phyloP scores from a whole-genome alignment of 1,140 invertebrate genomes.

The Luehdorfia chinensis region DNA sequence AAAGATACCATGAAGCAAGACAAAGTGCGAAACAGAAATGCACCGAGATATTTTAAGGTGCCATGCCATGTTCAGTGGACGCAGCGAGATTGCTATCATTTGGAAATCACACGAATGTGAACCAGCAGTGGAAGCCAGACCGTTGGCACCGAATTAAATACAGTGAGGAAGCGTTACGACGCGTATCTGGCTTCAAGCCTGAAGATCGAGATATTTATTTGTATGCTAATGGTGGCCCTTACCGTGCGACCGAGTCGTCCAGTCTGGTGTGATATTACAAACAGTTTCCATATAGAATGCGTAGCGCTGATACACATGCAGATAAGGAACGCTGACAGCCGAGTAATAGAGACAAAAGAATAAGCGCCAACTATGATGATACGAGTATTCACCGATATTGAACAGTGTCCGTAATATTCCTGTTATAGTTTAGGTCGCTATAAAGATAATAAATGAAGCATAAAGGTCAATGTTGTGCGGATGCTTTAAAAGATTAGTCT shows the following conservation, averaged over 20 bases:
- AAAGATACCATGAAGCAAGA: constrained; percentile 13
- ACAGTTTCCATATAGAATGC: constrained; percentile 62
- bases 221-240: constrained; percentile 69
- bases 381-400: constrained; percentile 2
- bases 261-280: constrained; percentile 70
- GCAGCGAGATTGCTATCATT: constrained; percentile 59
- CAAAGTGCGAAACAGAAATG: constrained; percentile 36
- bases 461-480: constrained; percentile 41
- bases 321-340: no score
- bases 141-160: constrained; percentile 63
- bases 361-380: constrained; percentile 35
- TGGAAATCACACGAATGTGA: constrained; percentile 60
- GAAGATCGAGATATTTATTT: constrained; percentile 66
- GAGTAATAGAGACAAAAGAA: no score
- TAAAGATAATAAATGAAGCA: constrained; percentile 9
- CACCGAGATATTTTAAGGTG: constrained; percentile 33
- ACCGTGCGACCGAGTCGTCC: constrained; percentile 48
- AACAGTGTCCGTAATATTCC: background rate
- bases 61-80: constrained; percentile 33
- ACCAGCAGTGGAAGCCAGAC: constrained; percentile 44
- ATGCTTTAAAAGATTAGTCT: constrained; percentile 7
- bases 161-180: constrained; percentile 55
- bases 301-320: constrained; percentile 57
- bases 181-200: constrained; percentile 51
- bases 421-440: background rate